Conservation (phyloP, 2,113 vertebrate genomes). For the Gobio gobio region DNA sequence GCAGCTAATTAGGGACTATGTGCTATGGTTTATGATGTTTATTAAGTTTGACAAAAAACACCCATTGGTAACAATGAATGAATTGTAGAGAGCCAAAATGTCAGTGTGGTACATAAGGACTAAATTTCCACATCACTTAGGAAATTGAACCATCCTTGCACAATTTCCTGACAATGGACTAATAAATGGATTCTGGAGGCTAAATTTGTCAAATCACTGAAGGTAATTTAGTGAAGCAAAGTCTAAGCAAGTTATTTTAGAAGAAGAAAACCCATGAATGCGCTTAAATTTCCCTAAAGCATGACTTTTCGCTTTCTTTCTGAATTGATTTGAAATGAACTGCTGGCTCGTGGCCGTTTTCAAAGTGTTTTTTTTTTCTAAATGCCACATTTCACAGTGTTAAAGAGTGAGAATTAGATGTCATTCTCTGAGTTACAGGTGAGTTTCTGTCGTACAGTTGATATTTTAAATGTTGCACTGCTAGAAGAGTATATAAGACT, state of each 20-base stretch:
- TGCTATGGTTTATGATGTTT: constrained; percentile 27
- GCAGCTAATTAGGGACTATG: constrained; percentile 11
- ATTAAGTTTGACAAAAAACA: constrained; percentile 22
- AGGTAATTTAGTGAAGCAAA: constrained; percentile 33
- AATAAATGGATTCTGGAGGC: constrained; percentile 41
- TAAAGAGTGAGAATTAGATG: constrained; percentile 4
- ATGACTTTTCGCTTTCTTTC: constrained; percentile 24
- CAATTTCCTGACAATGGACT: constrained; percentile 26
- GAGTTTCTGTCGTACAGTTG: background rate
- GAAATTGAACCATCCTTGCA: constrained; percentile 6
- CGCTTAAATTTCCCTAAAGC: constrained; percentile 4
- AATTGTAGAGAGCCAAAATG: constrained; percentile 8
- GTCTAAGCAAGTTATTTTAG: constrained; percentile 37
- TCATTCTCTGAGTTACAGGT: background rate
- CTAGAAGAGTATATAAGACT: constrained; percentile 18
- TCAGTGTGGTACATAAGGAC: constrained; percentile 10
- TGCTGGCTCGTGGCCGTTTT: background rate
- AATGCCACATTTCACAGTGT: background rate
- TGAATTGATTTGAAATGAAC: constrained; percentile 23
- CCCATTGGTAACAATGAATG: constrained; percentile 16
- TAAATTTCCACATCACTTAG: constrained; percentile 26
- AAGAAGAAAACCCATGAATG: constrained; percentile 13
- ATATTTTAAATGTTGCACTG: constrained; percentile 4
- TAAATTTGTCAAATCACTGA: constrained; percentile 32
- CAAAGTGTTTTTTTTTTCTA: background rate